These are phyloP conservation scores for Aphaenogaster rudis DNA, from an alignment of 1,140 invertebrate genomes.

Conservation along the genomic window DNA sequence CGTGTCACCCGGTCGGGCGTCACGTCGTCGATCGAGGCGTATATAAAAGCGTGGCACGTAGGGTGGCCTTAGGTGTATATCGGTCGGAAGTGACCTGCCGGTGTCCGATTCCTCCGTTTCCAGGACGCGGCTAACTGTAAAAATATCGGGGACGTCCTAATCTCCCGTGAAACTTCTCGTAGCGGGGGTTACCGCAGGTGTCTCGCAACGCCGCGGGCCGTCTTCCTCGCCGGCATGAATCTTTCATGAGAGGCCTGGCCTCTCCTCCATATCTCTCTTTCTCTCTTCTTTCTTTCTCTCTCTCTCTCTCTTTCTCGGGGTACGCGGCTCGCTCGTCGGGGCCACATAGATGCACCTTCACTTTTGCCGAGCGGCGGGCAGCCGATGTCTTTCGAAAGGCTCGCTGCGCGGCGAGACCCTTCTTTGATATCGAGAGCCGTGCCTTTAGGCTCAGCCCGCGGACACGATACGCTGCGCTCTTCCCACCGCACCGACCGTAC, in stretches of 20 bases:
- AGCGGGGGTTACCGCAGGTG: conserved; percentile 53
- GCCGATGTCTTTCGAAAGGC: conserved; percentile 50
- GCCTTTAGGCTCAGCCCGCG: not conserved
- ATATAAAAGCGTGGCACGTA: conserved; percentile 19
- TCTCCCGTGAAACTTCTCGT: conserved; percentile 47
- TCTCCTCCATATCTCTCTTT: too few relatives aligned
- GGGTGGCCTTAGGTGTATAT: not conserved
- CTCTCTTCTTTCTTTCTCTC: too few relatives aligned
- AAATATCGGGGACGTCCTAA: conserved; percentile 69
- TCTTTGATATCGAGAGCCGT: conserved; percentile 16
- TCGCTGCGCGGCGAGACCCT: conserved; percentile 12
- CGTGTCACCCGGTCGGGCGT: conserved; percentile 17
- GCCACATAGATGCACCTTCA: conserved; percentile 60
- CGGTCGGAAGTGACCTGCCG: conserved; percentile 48
- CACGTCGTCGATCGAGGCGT: not conserved
- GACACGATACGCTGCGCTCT: not conserved
- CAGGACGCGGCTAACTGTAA: conserved; percentile 65
- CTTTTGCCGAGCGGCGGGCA: conserved; percentile 47
- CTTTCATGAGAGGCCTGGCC: conserved; percentile 53
- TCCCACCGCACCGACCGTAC: not conserved
- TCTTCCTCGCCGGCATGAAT: conserved; percentile 55
- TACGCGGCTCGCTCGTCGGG: not conserved
- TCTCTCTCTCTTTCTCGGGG: not conserved
- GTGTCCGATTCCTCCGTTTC: conserved; percentile 15
- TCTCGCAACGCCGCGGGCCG: conserved; percentile 38